Conservation (phyloP, 2,888 invertebrate species). For the Listrodromus nycthemerus region DNA sequence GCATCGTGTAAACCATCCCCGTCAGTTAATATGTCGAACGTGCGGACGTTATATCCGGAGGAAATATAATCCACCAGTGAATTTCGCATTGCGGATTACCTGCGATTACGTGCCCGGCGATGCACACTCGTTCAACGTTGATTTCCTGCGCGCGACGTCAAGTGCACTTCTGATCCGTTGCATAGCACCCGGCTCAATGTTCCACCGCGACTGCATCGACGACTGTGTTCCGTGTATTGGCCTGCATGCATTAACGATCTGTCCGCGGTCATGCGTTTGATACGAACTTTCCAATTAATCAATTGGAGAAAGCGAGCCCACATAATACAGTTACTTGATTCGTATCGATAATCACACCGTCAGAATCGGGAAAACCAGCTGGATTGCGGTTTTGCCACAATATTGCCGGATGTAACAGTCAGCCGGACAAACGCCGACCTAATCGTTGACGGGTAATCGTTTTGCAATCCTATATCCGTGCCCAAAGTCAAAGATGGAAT, state of each 20-base stretch:
- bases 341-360: neutral
- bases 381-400: neutral
- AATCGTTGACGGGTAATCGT: too few species aligned
- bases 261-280: neutral
- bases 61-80: conserved; percentile 32
- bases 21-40: conserved; percentile 11
- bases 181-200: conserved; percentile 23
- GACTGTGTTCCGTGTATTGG: neutral
- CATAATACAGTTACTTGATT: neutral
- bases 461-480: too few species aligned
- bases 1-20: conserved; percentile 10
- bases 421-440: too few species aligned
- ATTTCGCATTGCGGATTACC: conserved; percentile 29
- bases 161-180: conserved; percentile 53
- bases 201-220: conserved; percentile 26
- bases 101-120: conserved; percentile 19
- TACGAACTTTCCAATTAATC: conserved; percentile 14
- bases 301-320: neutral
- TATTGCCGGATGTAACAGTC: too few species aligned
- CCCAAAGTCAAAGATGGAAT: too few species aligned
- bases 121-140: conserved; percentile 42
- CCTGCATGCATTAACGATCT: neutral
- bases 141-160: conserved; percentile 43
- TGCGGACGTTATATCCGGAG: conserved; percentile 13
- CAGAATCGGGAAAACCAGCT: neutral